phyloP scores from a whole-genome alignment of 30 jellyfish, hydroid and myxozoan species.

The Pseudorhiza aurosa region DNA sequence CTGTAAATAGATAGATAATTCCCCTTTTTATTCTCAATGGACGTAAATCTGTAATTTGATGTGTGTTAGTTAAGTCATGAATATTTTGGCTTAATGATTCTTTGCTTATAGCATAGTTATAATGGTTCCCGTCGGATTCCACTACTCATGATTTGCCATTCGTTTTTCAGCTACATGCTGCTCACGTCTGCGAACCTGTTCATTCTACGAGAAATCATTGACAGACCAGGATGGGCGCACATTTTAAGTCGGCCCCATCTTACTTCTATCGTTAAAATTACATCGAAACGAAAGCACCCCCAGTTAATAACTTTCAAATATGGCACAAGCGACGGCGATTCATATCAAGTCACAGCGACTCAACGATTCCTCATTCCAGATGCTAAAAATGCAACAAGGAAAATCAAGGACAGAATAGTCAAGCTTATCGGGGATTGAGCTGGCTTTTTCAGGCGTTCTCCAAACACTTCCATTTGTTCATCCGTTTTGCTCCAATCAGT shows the following conservation, averaged over 20 bases:
- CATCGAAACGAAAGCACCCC: conserved; percentile 98
- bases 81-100: too few relatives aligned
- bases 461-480: too few relatives aligned
- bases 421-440: conserved; percentile 73
- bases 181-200: conserved; percentile 89
- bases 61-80: too few relatives aligned
- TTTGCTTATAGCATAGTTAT: too few relatives aligned
- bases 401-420: conserved; percentile 88
- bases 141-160: too few relatives aligned
- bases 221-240: conserved; percentile 99
- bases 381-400: conserved; percentile 92
- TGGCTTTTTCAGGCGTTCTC: too few relatives aligned
- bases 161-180: conserved; percentile 81
- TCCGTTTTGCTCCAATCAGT: too few relatives aligned
- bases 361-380: conserved; percentile 96
- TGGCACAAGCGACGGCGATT: conserved; percentile 94
- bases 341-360: conserved; percentile 90
- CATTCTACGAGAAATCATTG: conserved; percentile 95
- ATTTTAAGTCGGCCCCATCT: conserved; percentile 97
- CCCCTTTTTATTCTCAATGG: too few relatives aligned
- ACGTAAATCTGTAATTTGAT: too few relatives aligned
- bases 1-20: too few relatives aligned
- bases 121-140: too few relatives aligned
- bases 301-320: conserved; percentile 90
- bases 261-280: conserved; percentile 92